Evolutionary conservation across 2,888 invertebrate species (phyloP).

Genomic region (Drosophila neoperkinsi): DNA sequence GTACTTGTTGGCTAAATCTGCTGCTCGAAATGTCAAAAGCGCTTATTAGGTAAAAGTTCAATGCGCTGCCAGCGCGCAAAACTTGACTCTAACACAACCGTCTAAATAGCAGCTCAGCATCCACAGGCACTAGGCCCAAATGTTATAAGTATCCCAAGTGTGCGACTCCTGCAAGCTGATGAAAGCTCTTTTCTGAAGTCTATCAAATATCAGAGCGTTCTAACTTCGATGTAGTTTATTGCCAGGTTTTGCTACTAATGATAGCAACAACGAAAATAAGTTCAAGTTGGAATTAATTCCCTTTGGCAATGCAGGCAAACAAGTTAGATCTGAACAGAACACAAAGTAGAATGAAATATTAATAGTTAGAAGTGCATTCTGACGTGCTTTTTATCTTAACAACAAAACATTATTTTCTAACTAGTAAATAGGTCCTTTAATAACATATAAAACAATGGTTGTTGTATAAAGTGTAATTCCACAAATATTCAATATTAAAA

Average conservation of each 20-base stretch:
- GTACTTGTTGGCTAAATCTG: conserved; percentile 32
- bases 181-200: conserved; percentile 25
- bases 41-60: conserved; percentile 74
- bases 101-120: conserved; percentile 25
- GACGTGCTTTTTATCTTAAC: neutral
- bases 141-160: conserved; percentile 31
- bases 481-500: neutral
- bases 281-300: conserved; percentile 20
- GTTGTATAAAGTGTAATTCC: neutral
- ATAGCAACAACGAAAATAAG: neutral
- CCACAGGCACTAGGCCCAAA: conserved; percentile 22
- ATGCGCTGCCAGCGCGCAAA: conserved; percentile 43
- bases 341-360: neutral
- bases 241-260: conserved; percentile 22
- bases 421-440: neutral
- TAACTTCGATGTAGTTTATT: conserved; percentile 18
- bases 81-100: conserved; percentile 9
- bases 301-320: conserved; percentile 16
- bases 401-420: neutral
- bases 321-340: conserved; percentile 20
- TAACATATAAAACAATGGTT: neutral
- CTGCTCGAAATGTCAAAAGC: conserved; percentile 70
- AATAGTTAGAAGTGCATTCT: neutral
- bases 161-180: neutral
- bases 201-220: conserved; percentile 8